Conservation (phyloP, 2,888 invertebrate species). For the Apamea crenata region DNA sequence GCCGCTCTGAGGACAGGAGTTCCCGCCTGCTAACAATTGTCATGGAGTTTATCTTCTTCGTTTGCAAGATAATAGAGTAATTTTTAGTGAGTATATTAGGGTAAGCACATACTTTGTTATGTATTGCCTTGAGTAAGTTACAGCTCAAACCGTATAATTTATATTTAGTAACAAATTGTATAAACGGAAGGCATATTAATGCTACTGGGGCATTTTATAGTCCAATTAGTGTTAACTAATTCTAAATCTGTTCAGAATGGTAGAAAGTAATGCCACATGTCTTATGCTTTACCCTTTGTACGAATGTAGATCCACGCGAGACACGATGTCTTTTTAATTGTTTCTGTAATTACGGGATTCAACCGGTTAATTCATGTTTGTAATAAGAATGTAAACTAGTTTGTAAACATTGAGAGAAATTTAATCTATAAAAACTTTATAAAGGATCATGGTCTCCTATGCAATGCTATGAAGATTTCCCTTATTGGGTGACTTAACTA, state of each 20-base stretch:
- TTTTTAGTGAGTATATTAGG: background rate
- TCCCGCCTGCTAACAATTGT: constrained; percentile 2
- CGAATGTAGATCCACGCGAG: no score
- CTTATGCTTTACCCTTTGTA: no score
- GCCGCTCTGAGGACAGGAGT: background rate
- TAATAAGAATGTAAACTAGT: background rate
- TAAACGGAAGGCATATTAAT: background rate
- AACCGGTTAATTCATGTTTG: background rate
- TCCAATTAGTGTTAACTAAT: background rate
- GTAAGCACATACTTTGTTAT: constrained; percentile 15
- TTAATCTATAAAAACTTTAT: no score
- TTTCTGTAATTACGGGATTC: no score
- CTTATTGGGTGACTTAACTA: background rate
- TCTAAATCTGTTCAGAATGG: background rate
- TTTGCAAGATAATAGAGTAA: constrained; percentile 21
- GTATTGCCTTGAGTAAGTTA: background rate
- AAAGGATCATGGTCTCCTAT: background rate
- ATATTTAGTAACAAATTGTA: background rate
- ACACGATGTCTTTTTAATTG: no score
- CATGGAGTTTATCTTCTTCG: constrained; percentile 9
- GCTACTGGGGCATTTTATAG: background rate
- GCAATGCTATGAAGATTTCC: background rate
- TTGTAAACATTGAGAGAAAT: background rate
- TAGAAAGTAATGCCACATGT: background rate
- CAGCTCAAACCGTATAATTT: constrained; percentile 12